These are phyloP conservation scores for Platysteira castanea DNA, from an alignment of 2,113 vertebrate species.

Conservation along the genomic window DNA sequence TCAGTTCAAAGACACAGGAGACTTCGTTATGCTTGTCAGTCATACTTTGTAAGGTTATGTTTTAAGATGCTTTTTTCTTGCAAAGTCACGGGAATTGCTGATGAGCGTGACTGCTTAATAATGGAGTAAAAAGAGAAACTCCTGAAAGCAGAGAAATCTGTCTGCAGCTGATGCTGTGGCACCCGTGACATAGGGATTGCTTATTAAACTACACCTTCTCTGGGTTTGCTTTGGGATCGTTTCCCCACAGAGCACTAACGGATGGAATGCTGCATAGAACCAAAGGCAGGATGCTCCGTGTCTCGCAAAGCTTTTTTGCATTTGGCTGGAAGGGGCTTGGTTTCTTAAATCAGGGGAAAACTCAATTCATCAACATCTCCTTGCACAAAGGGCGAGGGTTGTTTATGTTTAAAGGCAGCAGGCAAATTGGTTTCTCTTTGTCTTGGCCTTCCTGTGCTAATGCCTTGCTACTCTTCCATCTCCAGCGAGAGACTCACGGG, in stretches of 20 bases:
- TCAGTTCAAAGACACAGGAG: constrained; percentile 13
- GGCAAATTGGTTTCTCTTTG: constrained; percentile 24
- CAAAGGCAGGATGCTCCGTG: background rate
- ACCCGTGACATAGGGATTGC: background rate
- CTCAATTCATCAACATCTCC: background rate
- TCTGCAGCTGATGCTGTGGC: background rate
- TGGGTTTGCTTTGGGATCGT: background rate
- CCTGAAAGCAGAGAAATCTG: background rate
- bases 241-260: background rate
- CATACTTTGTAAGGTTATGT: background rate
- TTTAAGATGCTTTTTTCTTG: constrained; percentile 14
- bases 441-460: background rate
- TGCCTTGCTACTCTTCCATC: background rate
- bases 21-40: constrained; percentile 23
- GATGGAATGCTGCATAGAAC: background rate
- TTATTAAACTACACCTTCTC: background rate
- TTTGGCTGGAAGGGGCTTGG: background rate
- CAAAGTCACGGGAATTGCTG: background rate
- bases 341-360: background rate
- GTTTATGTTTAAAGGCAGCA: background rate
- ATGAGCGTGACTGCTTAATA: background rate
- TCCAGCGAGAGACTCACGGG: background rate
- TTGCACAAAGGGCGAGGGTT: background rate
- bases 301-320: background rate
- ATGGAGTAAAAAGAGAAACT: background rate